Evolutionary conservation across 2,113 vertebrate species (phyloP).

Genomic region (Cololabis saira): DNA sequence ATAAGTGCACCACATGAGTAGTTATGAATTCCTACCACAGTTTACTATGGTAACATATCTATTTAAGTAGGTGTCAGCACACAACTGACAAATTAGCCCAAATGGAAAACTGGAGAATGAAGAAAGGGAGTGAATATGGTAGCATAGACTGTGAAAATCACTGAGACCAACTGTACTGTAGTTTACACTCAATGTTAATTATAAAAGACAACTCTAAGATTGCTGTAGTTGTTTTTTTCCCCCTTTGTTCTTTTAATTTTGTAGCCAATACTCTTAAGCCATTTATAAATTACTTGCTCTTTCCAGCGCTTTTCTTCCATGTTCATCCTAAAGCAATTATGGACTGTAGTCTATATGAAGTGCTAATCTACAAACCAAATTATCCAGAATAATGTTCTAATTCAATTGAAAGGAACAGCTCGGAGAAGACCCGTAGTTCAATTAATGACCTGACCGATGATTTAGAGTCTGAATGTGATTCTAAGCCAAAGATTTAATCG

Average conservation of each 20-base stretch:
- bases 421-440: conserved; percentile 48
- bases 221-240: not conserved
- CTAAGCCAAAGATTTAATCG: conserved; percentile 71
- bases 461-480: conserved; percentile 73
- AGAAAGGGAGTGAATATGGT: not conserved
- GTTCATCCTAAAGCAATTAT: conserved; percentile 59
- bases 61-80: not conserved
- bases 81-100: conserved; percentile 2
- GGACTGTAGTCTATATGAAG: conserved; percentile 42
- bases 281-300: conserved; percentile 24
- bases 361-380: conserved; percentile 73
- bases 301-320: conserved; percentile 31
- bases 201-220: not conserved
- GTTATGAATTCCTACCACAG: not conserved
- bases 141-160: conserved; percentile 3
- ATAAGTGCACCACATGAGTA: not conserved
- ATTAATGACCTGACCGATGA: conserved; percentile 70
- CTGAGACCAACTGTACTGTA: not conserved
- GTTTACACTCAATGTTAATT: not conserved
- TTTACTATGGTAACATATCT: conserved; percentile 14
- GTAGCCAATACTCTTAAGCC: conserved; percentile 1
- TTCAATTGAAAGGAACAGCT: conserved; percentile 72
- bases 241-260: not conserved
- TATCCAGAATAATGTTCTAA: conserved; percentile 74
- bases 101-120: conserved; percentile 1